Evolutionary conservation across 64 coral and sea anemone species (phyloP).

Genomic region (Montipora sp.): DNA sequence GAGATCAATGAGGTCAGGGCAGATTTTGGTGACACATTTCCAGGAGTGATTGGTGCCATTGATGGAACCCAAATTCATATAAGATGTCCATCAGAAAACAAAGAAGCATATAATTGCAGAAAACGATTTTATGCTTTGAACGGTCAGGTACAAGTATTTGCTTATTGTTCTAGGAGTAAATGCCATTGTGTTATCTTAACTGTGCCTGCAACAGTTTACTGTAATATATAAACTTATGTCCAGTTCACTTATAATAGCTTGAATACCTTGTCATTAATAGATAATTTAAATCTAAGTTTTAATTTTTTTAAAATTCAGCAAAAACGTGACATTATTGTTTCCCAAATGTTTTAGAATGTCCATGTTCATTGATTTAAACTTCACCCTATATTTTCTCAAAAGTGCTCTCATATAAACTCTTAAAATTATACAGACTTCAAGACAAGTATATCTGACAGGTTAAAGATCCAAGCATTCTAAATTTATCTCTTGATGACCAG

Average conservation of each 20-base stretch:
- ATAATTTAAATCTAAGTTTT: no score
- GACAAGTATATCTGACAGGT: constrained; percentile 27
- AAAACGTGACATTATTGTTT: constrained; percentile 4
- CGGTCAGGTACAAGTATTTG: constrained; percentile 15
- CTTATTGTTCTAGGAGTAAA: no score
- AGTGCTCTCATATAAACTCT: constrained; percentile 15
- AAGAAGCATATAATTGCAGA: constrained; percentile 62
- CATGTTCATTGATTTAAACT: constrained; percentile 5
- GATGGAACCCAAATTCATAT: constrained; percentile 57
- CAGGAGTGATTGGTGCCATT: constrained; percentile 53
- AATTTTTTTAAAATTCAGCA: not conserved
- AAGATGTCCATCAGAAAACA: constrained; percentile 47
- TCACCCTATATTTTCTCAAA: constrained; percentile 9
- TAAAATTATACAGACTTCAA: constrained; percentile 2
- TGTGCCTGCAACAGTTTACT: no score
- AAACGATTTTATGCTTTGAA: constrained; percentile 58
- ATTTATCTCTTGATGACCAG: constrained; percentile 15
- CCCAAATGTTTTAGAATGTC: constrained; percentile 4
- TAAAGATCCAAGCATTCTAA: constrained; percentile 8
- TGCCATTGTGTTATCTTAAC: no score
- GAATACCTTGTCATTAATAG: no score
- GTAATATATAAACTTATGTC: no score
- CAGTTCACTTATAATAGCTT: no score
- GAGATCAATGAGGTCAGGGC: constrained; percentile 44
- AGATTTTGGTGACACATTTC: constrained; percentile 60